phyloP scores from a whole-genome alignment of 2,797 vertebrate species.

The Lacerta viridis region DNA sequence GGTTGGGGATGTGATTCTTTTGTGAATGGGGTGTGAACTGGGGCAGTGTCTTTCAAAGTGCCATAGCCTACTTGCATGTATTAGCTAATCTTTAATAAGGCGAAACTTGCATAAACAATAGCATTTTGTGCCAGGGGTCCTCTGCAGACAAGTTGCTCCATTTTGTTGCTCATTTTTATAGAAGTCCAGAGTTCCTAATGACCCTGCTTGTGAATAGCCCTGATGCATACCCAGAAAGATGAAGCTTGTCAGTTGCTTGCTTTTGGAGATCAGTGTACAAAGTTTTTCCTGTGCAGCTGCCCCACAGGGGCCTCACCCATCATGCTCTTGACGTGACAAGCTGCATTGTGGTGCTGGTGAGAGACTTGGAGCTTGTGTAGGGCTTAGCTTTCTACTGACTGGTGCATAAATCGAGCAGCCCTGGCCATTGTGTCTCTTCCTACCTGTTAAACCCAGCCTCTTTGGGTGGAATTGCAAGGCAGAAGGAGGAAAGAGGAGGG shows the following conservation, averaged over 20 bases:
- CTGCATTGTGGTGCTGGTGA: constrained; percentile 59
- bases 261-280: constrained; percentile 61
- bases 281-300: constrained; percentile 78
- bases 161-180: background rate
- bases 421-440: constrained; percentile 56
- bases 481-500: rapidly evolving
- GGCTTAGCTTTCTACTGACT: constrained; percentile 37
- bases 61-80: constrained; percentile 26
- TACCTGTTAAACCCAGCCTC: background rate
- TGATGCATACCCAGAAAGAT: constrained; percentile 36
- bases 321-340: constrained; percentile 71
- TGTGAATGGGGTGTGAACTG: constrained; percentile 63
- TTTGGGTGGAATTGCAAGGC: background rate
- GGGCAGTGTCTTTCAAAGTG: constrained; percentile 51
- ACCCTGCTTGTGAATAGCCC: constrained; percentile 20
- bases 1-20: constrained; percentile 67
- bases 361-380: background rate
- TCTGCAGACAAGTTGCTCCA: constrained; percentile 19
- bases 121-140: background rate
- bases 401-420: background rate
- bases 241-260: constrained; percentile 72
- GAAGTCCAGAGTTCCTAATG: constrained; percentile 31
- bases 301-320: constrained; percentile 63
- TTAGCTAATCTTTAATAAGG: constrained; percentile 10
- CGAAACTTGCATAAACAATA: background rate